Conservation (phyloP, 2,797 vertebrate genomes). For the Luscinia megarhynchos region DNA sequence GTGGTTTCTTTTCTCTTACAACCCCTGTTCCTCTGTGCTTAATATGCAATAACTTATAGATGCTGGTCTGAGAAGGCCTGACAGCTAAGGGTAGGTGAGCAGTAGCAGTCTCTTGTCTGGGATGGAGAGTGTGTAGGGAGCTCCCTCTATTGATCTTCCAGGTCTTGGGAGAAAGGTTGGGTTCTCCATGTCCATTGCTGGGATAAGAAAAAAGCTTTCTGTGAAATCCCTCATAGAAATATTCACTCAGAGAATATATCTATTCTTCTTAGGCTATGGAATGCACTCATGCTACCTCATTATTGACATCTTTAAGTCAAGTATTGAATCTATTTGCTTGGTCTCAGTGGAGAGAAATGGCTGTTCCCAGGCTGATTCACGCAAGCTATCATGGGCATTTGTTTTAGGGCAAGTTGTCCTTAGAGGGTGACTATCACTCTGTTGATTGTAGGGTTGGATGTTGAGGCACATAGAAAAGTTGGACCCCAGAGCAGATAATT, state of each 20-base stretch:
- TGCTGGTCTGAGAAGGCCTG: not conserved
- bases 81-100: not conserved
- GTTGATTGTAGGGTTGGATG: not conserved
- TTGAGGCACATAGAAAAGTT: not conserved
- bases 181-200: not conserved
- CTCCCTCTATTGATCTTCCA: slow-evolving; percentile 21
- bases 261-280: not conserved
- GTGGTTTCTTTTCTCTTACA: not conserved
- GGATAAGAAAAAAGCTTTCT: not conserved
- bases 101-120: not conserved
- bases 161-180: not conserved
- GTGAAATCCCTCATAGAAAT: not conserved
- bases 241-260: not conserved
- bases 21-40: not conserved
- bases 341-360: not conserved
- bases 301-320: not conserved
- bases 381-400: not conserved
- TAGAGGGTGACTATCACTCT: not conserved
- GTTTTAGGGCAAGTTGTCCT: not conserved
- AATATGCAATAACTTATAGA: not conserved
- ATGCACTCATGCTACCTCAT: not conserved
- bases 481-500: not conserved
- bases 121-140: not conserved
- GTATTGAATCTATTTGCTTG: not conserved
- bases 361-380: not conserved